Conservation (phyloP, 2,113 vertebrate species). For the Taurulus bubalis region DNA sequence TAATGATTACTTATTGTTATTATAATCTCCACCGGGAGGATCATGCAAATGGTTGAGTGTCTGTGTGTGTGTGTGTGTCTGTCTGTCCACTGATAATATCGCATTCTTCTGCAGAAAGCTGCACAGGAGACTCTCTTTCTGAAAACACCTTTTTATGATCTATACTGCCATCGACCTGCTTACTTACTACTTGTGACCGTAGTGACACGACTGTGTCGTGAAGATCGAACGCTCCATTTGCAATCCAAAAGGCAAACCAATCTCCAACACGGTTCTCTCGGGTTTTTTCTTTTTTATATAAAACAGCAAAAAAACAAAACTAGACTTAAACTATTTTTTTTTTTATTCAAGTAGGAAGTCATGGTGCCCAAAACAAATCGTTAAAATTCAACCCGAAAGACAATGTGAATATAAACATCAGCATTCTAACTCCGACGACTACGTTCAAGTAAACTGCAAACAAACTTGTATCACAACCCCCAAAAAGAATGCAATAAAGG, state of each 20-base stretch:
- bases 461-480: background rate
- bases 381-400: background rate
- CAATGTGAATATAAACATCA: background rate
- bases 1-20: background rate
- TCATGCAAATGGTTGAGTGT: background rate
- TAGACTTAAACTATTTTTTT: background rate
- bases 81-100: background rate
- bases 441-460: slow-evolving; percentile 9
- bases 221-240: too few relatives aligned
- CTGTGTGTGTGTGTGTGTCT: background rate
- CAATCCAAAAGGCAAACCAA: too few relatives aligned
- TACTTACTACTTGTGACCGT: too few relatives aligned
- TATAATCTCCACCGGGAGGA: background rate
- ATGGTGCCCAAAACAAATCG: background rate
- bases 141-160: too few relatives aligned
- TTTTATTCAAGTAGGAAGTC: slow-evolving; percentile 23
- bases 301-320: background rate
- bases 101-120: background rate
- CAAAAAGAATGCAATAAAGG: background rate
- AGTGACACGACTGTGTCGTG: too few relatives aligned
- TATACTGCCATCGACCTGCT: background rate
- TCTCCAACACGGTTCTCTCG: too few relatives aligned
- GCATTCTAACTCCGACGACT: background rate
- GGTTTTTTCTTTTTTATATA: too few relatives aligned
- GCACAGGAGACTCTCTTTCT: too few relatives aligned